phyloP scores from a whole-genome alignment of 2,113 vertebrate species.

The Siphamia tubifer region DNA sequence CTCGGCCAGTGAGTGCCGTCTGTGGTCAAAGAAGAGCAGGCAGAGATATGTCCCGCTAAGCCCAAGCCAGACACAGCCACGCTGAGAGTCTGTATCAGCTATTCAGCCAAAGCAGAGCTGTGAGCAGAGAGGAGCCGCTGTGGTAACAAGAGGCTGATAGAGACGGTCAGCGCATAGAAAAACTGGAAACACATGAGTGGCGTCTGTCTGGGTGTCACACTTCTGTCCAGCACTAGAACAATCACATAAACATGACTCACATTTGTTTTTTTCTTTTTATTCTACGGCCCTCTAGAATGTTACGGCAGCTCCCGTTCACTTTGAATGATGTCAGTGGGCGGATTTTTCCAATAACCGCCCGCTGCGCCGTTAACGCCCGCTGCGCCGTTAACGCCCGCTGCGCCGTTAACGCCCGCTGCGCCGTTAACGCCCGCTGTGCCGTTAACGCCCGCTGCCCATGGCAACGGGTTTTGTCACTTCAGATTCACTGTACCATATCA shows the following conservation, averaged over 20 bases:
- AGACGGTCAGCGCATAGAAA: constrained; percentile 4
- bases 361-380: no score
- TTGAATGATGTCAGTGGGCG: no score
- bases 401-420: no score
- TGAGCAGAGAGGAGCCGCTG: constrained; percentile 13
- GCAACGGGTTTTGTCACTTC: no score
- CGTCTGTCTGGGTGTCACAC: not conserved
- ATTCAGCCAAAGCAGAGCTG: constrained; percentile 30
- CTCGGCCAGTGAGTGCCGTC: constrained; percentile 49
- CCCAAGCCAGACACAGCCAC: constrained; percentile 43
- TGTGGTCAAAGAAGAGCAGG: constrained; percentile 60
- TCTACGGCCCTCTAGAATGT: no score
- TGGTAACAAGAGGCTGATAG: constrained; percentile 18
- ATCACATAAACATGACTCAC: constrained; percentile 16
- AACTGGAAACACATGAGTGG: not conserved
- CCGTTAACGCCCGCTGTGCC: no score
- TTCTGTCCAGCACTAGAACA: not conserved
- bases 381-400: no score
- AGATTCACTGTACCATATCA: no score
- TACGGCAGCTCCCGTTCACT: no score
- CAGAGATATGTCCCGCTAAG: constrained; percentile 53
- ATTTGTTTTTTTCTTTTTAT: no score
- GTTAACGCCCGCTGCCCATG: no score
- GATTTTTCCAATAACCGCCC: no score
- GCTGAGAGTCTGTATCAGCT: constrained; percentile 52